Percentiles rank a stretch among this genome's conserved stretches.
phyloP scores from a whole-genome alignment of 2,113 vertebrate genomes.

The Cyprinodon tularosa region DNA sequence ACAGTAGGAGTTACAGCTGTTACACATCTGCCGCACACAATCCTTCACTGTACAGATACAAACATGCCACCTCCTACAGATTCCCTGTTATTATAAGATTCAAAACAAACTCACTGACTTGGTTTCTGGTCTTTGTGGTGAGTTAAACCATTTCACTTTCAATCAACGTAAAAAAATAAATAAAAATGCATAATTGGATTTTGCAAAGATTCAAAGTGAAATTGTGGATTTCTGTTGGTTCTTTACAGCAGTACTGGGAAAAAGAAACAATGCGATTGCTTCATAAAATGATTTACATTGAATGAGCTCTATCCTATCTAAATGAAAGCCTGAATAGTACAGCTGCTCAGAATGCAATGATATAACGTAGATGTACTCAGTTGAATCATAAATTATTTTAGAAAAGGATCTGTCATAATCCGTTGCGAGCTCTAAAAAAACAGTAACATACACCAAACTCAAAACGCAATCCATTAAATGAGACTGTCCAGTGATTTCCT shows the following conservation, averaged over 20 bases:
- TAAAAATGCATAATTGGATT: slow-evolving; percentile 19
- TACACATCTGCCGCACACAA: not conserved
- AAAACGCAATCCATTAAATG: not conserved
- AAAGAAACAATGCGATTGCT: slow-evolving; percentile 15
- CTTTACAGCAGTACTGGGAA: slow-evolving; percentile 13
- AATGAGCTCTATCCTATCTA: slow-evolving; percentile 44
- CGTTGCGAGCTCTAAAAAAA: not conserved
- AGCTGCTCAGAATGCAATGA: slow-evolving; percentile 12
- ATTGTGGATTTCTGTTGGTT: not conserved
- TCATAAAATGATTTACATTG: slow-evolving; percentile 15
- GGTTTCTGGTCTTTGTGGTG: not conserved
- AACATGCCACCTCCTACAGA: slow-evolving; percentile 8
- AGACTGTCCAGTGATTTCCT: slow-evolving; percentile 1
- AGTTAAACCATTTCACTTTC: slow-evolving; percentile 23
- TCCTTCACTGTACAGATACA: slow-evolving; percentile 16
- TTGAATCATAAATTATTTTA: slow-evolving; percentile 18
- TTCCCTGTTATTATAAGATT: not conserved
- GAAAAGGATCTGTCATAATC: slow-evolving; percentile 14
- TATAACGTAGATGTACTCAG: slow-evolving; percentile 6
- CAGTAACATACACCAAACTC: slow-evolving; percentile 1
- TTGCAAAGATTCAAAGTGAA: not conserved
- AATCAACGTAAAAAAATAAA: slow-evolving; percentile 13
- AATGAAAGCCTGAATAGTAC: slow-evolving; percentile 28
- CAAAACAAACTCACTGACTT: slow-evolving; percentile 9
- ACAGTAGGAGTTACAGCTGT: slow-evolving; percentile 32